Percentiles rank a stretch among this genome's conserved stretches.
Evolutionary conservation across 2,113 vertebrate species (phyloP).

Genomic region (Loxodonta africana): DNA sequence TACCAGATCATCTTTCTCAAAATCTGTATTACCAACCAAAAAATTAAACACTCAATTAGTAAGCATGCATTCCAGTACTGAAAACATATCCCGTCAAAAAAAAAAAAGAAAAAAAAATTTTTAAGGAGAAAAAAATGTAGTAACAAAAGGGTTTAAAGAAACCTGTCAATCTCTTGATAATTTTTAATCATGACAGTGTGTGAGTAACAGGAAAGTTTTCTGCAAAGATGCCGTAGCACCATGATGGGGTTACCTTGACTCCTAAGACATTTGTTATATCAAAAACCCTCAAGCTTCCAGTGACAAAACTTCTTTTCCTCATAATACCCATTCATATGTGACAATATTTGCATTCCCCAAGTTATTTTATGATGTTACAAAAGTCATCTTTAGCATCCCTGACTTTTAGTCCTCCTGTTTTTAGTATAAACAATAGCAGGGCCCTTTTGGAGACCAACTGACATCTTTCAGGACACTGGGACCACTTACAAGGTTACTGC

Average conservation of each 20-base stretch:
- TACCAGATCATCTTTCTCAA: too few species aligned
- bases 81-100: too few species aligned
- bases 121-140: too few species aligned
- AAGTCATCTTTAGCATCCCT: background rate
- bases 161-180: background rate
- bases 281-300: conserved; percentile 10
- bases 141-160: background rate
- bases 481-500: conserved; percentile 36
- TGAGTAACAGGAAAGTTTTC: background rate
- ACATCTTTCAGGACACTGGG: conserved; percentile 47
- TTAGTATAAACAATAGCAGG: background rate
- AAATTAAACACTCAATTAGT: too few species aligned
- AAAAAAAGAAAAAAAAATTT: too few species aligned
- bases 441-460: conserved; percentile 12
- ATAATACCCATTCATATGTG: background rate
- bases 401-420: background rate
- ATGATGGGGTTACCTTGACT: conserved; percentile 14
- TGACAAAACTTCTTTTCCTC: conserved; percentile 12
- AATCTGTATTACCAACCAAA: too few species aligned
- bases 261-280: background rate
- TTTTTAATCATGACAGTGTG: conserved; percentile 36
- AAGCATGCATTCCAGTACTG: too few species aligned
- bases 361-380: background rate
- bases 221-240: background rate
- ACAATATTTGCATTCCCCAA: conserved; percentile 27